Percentiles rank a stretch among this genome's conserved stretches.
Conservation (phyloP, 2,797 vertebrate species). For the Semaprochilodus insignis region DNA sequence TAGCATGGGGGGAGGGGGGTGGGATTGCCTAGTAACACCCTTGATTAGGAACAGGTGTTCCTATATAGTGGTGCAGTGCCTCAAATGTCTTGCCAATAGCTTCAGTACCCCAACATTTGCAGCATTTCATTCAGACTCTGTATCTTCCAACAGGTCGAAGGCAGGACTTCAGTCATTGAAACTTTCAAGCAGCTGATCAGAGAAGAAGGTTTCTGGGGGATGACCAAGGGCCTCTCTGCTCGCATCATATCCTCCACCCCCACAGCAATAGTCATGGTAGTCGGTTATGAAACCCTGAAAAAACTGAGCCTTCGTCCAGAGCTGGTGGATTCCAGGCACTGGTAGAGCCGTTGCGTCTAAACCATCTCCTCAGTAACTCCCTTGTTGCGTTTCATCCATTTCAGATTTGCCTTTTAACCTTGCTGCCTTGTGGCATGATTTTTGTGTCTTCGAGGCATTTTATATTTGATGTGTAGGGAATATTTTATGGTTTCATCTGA, state of each 20-base stretch:
- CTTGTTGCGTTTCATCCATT: slow-evolving; percentile 14
- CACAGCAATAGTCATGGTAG: slow-evolving; percentile 94
- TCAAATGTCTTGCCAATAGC: no score
- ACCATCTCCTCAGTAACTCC: slow-evolving; percentile 4
- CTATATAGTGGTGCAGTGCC: no score
- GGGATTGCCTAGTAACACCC: neutral
- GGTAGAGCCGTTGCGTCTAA: slow-evolving; percentile 74
- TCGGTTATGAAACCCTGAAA: slow-evolving; percentile 96
- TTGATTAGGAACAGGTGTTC: neutral
- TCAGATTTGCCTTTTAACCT: slow-evolving; percentile 48
- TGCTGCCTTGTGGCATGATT: slow-evolving; percentile 50
- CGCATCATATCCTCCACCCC: slow-evolving; percentile 95
- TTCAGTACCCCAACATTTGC: neutral
- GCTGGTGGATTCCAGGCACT: slow-evolving; percentile 94
- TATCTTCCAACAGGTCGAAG: slow-evolving; percentile 85
- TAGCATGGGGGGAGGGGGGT: no score
- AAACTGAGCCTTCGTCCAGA: slow-evolving; percentile 94
- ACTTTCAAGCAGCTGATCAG: slow-evolving; percentile 92
- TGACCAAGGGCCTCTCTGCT: slow-evolving; percentile 95
- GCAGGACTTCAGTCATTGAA: slow-evolving; percentile 87
- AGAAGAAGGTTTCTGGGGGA: slow-evolving; percentile 94
- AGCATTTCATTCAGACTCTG: neutral
- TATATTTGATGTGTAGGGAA: slow-evolving; percentile 19
- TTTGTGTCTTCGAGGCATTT: slow-evolving; percentile 34
- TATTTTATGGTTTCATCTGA: neutral